These are phyloP conservation scores for Nylanderia fulva DNA, from an alignment of 1,140 invertebrate genomes.

Conservation along the genomic window DNA sequence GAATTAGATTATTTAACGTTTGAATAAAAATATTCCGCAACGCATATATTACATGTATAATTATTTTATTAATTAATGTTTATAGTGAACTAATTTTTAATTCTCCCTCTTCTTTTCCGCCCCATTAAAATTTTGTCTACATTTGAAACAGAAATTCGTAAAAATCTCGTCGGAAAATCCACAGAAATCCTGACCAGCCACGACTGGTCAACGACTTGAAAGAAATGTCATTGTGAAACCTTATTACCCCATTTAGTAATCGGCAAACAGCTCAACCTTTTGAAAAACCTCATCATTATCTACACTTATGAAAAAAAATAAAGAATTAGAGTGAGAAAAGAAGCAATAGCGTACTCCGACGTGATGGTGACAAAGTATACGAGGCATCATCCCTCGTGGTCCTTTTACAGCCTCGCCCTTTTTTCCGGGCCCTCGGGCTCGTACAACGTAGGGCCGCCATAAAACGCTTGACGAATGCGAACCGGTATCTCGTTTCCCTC, in stretches of 20 bases:
- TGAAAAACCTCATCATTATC: constrained; percentile 8
- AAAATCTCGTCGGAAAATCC: no score
- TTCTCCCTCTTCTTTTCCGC: no score
- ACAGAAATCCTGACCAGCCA: no score
- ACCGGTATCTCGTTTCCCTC: constrained; percentile 61
- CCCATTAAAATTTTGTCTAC: no score
- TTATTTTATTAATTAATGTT: no score
- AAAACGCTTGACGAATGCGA: constrained; percentile 73
- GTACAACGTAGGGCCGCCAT: constrained; percentile 58
- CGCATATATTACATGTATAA: no score
- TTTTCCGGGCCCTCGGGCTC: constrained; percentile 34
- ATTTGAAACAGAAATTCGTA: no score
- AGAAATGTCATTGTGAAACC: neutral
- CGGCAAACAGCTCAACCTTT: neutral
- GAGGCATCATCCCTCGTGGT: constrained; percentile 22
- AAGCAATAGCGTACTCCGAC: constrained; percentile 4
- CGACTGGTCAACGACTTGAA: neutral
- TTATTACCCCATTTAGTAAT: constrained; percentile 1
- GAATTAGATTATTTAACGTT: neutral
- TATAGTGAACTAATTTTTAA: no score
- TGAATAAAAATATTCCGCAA: no score
- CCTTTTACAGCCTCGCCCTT: constrained; percentile 57
- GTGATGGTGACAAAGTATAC: constrained; percentile 53
- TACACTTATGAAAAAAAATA: constrained; percentile 1
- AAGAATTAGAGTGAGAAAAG: neutral